Base-by-base conservation (phyloP, 2,888 invertebrate genomes). In the Lysandra bellargus region DNA sequence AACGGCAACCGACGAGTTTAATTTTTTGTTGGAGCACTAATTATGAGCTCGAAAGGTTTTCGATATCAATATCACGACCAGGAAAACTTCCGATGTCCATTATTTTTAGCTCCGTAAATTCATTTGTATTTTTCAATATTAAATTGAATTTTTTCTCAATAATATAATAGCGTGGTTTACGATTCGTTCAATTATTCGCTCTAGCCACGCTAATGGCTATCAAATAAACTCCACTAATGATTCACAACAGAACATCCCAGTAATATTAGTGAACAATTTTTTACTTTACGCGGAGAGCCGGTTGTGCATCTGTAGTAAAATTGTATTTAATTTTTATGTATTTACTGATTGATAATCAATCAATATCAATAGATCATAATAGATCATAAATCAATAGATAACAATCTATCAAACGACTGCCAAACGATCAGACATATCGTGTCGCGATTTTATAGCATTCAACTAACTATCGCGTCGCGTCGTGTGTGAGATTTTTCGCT, bases 191-290 rank as follows among this genome's bases (percentile, higher is more conserved):
- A 53, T 57, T 76, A 76, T 76, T 57, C 49, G 49, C 53, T 23
- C 88, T 87, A 88, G 87, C 84, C 83, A 84, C 86, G 88, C 90
- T 90, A 91, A 92, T 91, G 91, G 91, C 89, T 91, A 91, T 89
- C 91, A 92, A 91, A 92, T 91, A 92, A 90, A 91, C 89, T 88
- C 84, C 84, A 83, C 88, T 90, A 89, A 91, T 90, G 90, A 87
- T 84, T 86, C 85, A 84, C 87, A 87, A 88, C 85, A 83, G 84
- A 84, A 87, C 84, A 87, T 87, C 83, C 85, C 86, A 86, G 86
- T 90, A 89, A 88, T 88, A 85, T 82, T 57, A 33, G 23, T 75
- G 17, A 33, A 33, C 57, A 17, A 53, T 53, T 76, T 75, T 75
- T 49, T 44, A 14, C 14, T 53, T 53, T 14, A 53, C 14, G 53